A percentile compares a stretch with the other conserved stretches of the same genome.
phyloP scores from a whole-genome alignment of 2,797 vertebrate species.

The Otus scops region DNA sequence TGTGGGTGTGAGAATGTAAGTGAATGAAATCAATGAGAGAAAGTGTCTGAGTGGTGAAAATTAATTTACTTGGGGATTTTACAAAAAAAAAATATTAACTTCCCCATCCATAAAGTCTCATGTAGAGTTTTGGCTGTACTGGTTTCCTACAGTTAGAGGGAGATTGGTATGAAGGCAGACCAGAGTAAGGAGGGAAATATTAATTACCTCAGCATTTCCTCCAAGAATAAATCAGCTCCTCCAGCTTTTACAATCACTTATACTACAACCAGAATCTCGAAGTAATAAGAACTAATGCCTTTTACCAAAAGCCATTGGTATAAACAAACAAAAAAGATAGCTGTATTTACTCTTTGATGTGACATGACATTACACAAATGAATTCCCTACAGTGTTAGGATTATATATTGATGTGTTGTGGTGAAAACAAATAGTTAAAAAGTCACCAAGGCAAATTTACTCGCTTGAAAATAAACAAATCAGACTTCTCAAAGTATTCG shows the following conservation, averaged over 20 bases:
- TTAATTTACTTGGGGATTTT: background rate
- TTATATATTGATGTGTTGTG: background rate
- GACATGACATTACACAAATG: background rate
- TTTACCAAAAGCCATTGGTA: background rate
- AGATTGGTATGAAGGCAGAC: background rate
- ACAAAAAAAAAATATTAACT: background rate
- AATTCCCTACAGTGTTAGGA: background rate
- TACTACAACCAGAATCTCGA: background rate
- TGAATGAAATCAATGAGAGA: background rate
- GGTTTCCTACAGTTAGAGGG: background rate
- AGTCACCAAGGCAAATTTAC: background rate
- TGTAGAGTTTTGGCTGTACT: background rate
- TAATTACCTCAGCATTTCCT: background rate
- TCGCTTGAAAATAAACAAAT: background rate
- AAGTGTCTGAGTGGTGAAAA: background rate
- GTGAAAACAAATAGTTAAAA: background rate
- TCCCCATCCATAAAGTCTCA: background rate
- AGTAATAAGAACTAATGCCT: background rate
- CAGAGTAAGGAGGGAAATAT: background rate
- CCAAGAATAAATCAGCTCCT: background rate
- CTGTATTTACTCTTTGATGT: background rate
- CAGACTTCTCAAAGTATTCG: background rate
- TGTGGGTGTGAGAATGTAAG: rapidly evolving
- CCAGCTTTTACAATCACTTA: background rate
- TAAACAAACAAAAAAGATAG: background rate